Conservation (phyloP, 2,113 vertebrate species). For the Etheostoma spectabile region DNA sequence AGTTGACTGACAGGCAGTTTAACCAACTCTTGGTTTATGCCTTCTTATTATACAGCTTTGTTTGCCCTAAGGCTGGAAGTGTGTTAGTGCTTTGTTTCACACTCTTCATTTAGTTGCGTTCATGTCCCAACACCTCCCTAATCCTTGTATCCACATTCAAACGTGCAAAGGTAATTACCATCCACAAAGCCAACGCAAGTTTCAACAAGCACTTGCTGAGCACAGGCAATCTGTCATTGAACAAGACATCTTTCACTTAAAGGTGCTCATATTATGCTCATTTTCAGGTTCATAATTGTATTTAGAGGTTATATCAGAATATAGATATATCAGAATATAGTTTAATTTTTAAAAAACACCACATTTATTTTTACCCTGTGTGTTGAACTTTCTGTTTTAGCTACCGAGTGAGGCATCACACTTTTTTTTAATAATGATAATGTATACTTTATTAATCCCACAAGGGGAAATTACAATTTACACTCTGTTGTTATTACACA, state of each 20-base stretch:
- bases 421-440: too few relatives aligned
- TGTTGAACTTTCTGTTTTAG: too few relatives aligned
- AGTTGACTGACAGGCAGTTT: slow-evolving; percentile 11
- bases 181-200: slow-evolving; percentile 28
- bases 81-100: slow-evolving; percentile 5
- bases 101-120: background rate
- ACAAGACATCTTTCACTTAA: slow-evolving; percentile 3
- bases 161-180: slow-evolving; percentile 27
- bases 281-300: too few relatives aligned
- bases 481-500: too few relatives aligned
- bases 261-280: too few relatives aligned
- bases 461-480: too few relatives aligned
- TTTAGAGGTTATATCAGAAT: too few relatives aligned
- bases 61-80: background rate
- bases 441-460: too few relatives aligned
- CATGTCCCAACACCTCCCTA: slow-evolving; percentile 36
- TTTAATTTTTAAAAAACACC: too few relatives aligned
- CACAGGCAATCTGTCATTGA: slow-evolving; percentile 9
- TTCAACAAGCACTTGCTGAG: slow-evolving; percentile 29
- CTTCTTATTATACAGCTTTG: slow-evolving; percentile 5
- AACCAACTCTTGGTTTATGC: background rate
- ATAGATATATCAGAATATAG: too few relatives aligned
- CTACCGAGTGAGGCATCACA: too few relatives aligned
- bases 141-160: slow-evolving; percentile 23
- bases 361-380: too few relatives aligned